phyloP scores from a whole-genome alignment of 2,113 vertebrate genomes.

The zebrafish (Danio rerio) region GRCz12tu NC_133200.1:21117001-21117500 shows the following conservation, averaged over 20 bases:
- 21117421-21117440: too few relatives aligned
- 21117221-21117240: slow-evolving; percentile 40
- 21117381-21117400: not conserved
- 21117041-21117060: not conserved
- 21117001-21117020: not conserved
- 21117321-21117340: slow-evolving; percentile 1
- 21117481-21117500: too few relatives aligned
- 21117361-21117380: slow-evolving; percentile 16
- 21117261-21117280: slow-evolving; percentile 32
- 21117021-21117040: slow-evolving; percentile 28
- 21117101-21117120: not conserved
- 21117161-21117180: slow-evolving; percentile 57
- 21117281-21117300: slow-evolving; percentile 48
- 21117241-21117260: slow-evolving; percentile 42
- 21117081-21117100: not conserved
- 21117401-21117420: too few relatives aligned
- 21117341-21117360: slow-evolving; percentile 10
- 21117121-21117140: slow-evolving; percentile 25
- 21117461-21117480: too few relatives aligned
- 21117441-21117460: too few relatives aligned
- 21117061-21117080: not conserved
- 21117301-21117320: slow-evolving; percentile 33
- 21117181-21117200: slow-evolving; percentile 72
- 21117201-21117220: slow-evolving; percentile 26
- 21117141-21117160: slow-evolving; percentile 12